Percentiles rank a stretch among this genome's conserved stretches.
phyloP scores from a whole-genome alignment of 2,888 invertebrate species.

The Cecidostiba fungosa region DNA sequence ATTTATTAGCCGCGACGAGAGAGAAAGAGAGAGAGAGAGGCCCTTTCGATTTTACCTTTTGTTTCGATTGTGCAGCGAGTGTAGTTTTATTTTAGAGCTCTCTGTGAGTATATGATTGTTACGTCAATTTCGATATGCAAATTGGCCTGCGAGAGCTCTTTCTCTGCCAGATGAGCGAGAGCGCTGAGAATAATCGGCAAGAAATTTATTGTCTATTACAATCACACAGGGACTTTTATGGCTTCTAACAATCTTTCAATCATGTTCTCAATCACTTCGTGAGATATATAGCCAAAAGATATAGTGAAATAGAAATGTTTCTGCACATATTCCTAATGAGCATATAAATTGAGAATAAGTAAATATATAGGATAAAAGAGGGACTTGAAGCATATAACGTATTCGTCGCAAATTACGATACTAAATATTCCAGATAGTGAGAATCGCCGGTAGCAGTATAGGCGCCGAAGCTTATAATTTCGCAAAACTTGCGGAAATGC shows the following conservation, averaged over 20 bases:
- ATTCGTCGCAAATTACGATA: too few species aligned
- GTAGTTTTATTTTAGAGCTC: constrained; percentile 34
- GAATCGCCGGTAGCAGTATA: too few species aligned
- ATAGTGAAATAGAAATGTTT: not conserved
- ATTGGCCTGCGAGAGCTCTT: not conserved
- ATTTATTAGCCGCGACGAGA: constrained; percentile 63
- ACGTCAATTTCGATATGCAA: constrained; percentile 38
- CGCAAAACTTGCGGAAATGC: constrained; percentile 28
- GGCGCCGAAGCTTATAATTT: constrained; percentile 22
- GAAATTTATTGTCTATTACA: constrained; percentile 35
- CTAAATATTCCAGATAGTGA: not conserved
- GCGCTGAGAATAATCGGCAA: not conserved
- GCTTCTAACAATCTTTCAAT: not conserved
- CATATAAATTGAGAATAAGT: not conserved
- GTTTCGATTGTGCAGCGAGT: constrained; percentile 14
- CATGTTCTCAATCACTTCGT: not conserved
- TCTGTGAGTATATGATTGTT: constrained; percentile 7
- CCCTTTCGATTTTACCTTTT: constrained; percentile 38
- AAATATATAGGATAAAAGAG: not conserved
- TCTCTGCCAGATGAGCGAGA: not conserved
- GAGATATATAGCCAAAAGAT: not conserved
- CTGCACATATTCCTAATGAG: not conserved
- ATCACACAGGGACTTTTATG: constrained; percentile 35
- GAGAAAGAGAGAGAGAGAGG: not conserved
- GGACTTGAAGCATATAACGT: too few species aligned